Base-by-base conservation (phyloP, 2,888 invertebrate species). In the Troilus luridus region DNA sequence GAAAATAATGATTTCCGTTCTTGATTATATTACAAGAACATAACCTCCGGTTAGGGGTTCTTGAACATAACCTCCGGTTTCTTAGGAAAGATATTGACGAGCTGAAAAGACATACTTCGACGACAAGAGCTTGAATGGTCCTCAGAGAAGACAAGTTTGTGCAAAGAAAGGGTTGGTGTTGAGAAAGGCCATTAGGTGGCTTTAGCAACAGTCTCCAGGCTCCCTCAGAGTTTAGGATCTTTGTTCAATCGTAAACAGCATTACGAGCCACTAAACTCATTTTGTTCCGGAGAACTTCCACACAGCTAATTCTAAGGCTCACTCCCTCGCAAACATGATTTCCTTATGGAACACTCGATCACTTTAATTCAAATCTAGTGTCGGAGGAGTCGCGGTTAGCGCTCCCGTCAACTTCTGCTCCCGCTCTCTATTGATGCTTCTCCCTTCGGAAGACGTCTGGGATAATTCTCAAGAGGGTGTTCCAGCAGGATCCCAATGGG, bases 121-220 rank as follows among this genome's bases (percentile, higher is more conserved):
- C 17, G 54, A 41, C 10, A 56, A 54, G 54, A 21, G 9, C 41
- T 14, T 81, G 81, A 81, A 81, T 81, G 54, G 81, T 19, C 54
- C 14, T 19, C 21, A 56, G 9, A 81, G 10, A 81, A 81, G 54
- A 81, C 3, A 81, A 81, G 7, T 81, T 81, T 81, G 81, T 56
- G 21, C 41, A 81, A 81, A 81, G 81, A 81, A 81, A 81, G 41
- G 81, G 81, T 21, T 54, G 54, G 81, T 81, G 81, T 81, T 56
- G 81, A 81, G 81, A 81, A 81, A 81, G 81, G 81, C 81, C 81
- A 81, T 81, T 81, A 81, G 81, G 81, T 81, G 81, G 81, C 81
- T 81, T 81, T 81, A 81, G 81, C 54, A 81, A 81, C 81, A 81
- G 21, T 12, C 14, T 41, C 41, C 41, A 41, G 6, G 17, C 41